Evolutionary conservation across 2,797 vertebrate genomes (phyloP), one percentile per base, ranked within the genome.

Genomic region (Lemur catta): DNA sequence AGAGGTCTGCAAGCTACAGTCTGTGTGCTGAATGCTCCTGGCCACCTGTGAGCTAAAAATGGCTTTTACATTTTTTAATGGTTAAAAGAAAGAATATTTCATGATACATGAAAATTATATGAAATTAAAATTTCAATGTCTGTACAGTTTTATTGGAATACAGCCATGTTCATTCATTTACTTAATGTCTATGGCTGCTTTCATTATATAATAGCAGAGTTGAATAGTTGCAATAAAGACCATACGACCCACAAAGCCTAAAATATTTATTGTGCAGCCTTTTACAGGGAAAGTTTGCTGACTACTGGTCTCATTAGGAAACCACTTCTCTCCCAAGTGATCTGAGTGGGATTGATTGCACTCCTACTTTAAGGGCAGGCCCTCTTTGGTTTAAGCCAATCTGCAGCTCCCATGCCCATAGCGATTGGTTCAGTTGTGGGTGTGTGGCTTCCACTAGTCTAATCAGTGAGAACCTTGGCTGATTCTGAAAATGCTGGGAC

Each of bases 41-140:
- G 85, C 78, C 71, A 97, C 72, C 48, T 76, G 61, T 93, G 82
- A 91, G 78, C 46, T 92, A 78, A 93, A 79, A 90, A 88, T 67
- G 46, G 17, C 6, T 91, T 74, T 94, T 30, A 57, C 7, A 78
- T 78, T 84, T 96, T 84, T 35, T 38, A 93, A 59, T 69, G 57
- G 26, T 59, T 65, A 69, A 74, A 63, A 91, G 55, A 82, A 50
- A 69, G 50, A 87, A 33, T 55, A 92, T 38, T 89, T 91, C 28
- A 61, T 35, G 59, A 86, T 63, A n/a, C 43, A 63, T 65, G 33
- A 89, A 94, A 92, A 88, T 72, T 41, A 95, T 6, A 90, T 43
- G 61, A 93, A 96, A 76, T 91, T 93, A 65, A 93, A 93, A 88
- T 89, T 93, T 94, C 17, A 59, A 12, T 55, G 26, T 79, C 67